A percentile compares a stretch with the other conserved stretches of the same genome.
phyloP scores from a whole-genome alignment of 2,888 invertebrate species.

The Argyra leucocephala region DNA sequence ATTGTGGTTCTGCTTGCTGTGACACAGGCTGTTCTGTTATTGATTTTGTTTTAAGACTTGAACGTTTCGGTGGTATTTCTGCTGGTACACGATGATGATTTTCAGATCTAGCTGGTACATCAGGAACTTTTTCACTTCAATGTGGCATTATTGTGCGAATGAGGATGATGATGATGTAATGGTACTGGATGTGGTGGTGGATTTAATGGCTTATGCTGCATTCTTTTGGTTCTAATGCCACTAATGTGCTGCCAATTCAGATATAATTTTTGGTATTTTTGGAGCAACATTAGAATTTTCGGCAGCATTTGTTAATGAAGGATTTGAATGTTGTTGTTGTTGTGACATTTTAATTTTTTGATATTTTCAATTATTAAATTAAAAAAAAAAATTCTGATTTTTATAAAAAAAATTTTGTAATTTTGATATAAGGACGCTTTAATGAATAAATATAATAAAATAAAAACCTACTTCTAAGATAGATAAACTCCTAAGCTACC shows the following conservation, averaged over 20 bases:
- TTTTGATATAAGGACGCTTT: slow-evolving; percentile 13
- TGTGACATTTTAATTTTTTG: slow-evolving; percentile 26
- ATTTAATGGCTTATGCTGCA: slow-evolving; percentile 31
- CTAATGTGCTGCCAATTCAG: slow-evolving; percentile 42
- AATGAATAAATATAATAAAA: background rate
- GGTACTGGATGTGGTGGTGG: background rate
- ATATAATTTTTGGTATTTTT: slow-evolving; percentile 41
- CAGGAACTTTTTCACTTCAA: slow-evolving; percentile 38
- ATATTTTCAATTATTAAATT: no score
- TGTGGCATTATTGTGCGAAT: slow-evolving; percentile 7
- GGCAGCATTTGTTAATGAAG: slow-evolving; percentile 21
- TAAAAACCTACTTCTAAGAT: no score
- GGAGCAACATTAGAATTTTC: slow-evolving; percentile 35
- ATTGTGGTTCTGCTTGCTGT: slow-evolving; percentile 20
- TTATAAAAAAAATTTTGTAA: slow-evolving; percentile 20
- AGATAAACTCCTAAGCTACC: no score
- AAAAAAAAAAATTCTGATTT: background rate
- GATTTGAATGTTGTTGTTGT: slow-evolving; percentile 26
- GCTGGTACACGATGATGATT: slow-evolving; percentile 35
- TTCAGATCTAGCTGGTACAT: slow-evolving; percentile 39
- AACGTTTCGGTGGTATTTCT: slow-evolving; percentile 43
- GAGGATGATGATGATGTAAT: slow-evolving; percentile 4
- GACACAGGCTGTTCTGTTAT: slow-evolving; percentile 33
- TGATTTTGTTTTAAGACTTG: slow-evolving; percentile 35
- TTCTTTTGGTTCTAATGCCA: slow-evolving; percentile 40